phyloP scores from a whole-genome alignment of 2,888 invertebrate genomes.

The Operophtera brumata region DNA sequence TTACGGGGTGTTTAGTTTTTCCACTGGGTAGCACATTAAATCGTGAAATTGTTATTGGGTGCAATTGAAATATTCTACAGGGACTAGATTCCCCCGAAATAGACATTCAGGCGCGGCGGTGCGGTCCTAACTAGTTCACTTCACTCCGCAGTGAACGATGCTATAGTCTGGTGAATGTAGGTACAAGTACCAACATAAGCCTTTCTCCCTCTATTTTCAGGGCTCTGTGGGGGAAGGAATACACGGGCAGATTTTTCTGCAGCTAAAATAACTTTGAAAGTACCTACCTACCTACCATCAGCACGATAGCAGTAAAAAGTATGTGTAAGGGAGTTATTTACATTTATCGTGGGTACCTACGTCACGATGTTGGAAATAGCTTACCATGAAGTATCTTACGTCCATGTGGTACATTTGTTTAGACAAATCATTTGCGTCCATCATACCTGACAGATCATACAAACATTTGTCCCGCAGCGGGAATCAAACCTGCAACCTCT shows the following conservation, averaged over 20 bases:
- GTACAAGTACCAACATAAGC: slow-evolving; percentile 34
- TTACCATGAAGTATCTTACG: too few relatives aligned
- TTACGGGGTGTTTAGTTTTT: slow-evolving; percentile 57
- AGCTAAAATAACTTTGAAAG: neutral
- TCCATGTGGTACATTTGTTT: too few relatives aligned
- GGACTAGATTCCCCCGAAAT: slow-evolving; percentile 43
- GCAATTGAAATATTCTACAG: slow-evolving; percentile 44
- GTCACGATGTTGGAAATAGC: too few relatives aligned
- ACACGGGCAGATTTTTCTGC: slow-evolving; percentile 46
- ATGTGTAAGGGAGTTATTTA: too few relatives aligned
- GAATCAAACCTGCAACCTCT: too few relatives aligned
- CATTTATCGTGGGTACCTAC: too few relatives aligned
- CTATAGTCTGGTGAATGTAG: slow-evolving; percentile 43
- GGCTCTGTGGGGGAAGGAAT: slow-evolving; percentile 30
- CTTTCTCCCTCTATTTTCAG: slow-evolving; percentile 53
- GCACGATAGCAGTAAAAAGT: too few relatives aligned
- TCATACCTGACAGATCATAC: too few relatives aligned
- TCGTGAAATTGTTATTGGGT: slow-evolving; percentile 40
- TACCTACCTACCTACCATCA: too few relatives aligned
- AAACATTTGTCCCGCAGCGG: too few relatives aligned
- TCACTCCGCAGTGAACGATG: slow-evolving; percentile 43
- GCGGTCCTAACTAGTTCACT: slow-evolving; percentile 52
- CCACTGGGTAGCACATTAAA: slow-evolving; percentile 52
- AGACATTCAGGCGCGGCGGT: slow-evolving; percentile 70
- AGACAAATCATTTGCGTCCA: too few relatives aligned